Percentiles rank a stretch among this genome's conserved stretches.
phyloP scores from a whole-genome alignment of 2,888 invertebrate genomes.

The Galeopsomyia nigrocyanea region DNA sequence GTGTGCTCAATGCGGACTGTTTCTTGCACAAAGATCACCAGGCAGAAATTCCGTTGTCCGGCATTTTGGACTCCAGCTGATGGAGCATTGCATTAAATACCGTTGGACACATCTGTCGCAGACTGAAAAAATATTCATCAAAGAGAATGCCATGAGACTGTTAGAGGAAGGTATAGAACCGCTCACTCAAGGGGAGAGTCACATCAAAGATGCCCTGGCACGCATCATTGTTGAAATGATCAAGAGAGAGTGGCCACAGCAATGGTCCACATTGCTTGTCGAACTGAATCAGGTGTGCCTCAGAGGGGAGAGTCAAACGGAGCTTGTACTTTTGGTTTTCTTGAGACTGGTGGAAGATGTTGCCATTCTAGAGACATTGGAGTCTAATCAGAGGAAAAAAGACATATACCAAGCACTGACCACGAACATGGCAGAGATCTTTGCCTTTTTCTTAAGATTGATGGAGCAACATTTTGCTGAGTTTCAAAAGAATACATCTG shows the following conservation, averaged over 20 bases:
- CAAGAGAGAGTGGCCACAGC: slow-evolving; percentile 97
- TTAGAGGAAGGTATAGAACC: slow-evolving; percentile 82
- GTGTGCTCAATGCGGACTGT: slow-evolving; percentile 89
- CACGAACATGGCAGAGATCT: slow-evolving; percentile 89
- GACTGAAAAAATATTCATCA: slow-evolving; percentile 90
- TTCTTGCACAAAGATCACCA: slow-evolving; percentile 78
- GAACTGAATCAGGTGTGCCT: slow-evolving; percentile 88
- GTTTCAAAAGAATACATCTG: slow-evolving; percentile 77
- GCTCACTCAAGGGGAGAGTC: slow-evolving; percentile 78
- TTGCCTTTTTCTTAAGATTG: slow-evolving; percentile 85
- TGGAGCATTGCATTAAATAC: slow-evolving; percentile 94
- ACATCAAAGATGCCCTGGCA: slow-evolving; percentile 87
- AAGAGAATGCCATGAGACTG: slow-evolving; percentile 91
- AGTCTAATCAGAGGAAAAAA: slow-evolving; percentile 88
- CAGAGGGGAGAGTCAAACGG: slow-evolving; percentile 89
- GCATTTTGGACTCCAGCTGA: slow-evolving; percentile 92
- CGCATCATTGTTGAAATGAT: slow-evolving; percentile 97
- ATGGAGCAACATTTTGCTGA: slow-evolving; percentile 85
- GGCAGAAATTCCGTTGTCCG: slow-evolving; percentile 84
- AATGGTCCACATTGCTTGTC: slow-evolving; percentile 89
- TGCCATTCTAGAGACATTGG: slow-evolving; percentile 88
- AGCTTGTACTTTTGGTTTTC: slow-evolving; percentile 90
- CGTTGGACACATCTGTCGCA: slow-evolving; percentile 92
- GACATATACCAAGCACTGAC: slow-evolving; percentile 93
- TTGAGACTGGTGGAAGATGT: slow-evolving; percentile 94